Base-by-base conservation (phyloP, 2,888 invertebrate genomes). In the Ischnus inquisitorius region DNA sequence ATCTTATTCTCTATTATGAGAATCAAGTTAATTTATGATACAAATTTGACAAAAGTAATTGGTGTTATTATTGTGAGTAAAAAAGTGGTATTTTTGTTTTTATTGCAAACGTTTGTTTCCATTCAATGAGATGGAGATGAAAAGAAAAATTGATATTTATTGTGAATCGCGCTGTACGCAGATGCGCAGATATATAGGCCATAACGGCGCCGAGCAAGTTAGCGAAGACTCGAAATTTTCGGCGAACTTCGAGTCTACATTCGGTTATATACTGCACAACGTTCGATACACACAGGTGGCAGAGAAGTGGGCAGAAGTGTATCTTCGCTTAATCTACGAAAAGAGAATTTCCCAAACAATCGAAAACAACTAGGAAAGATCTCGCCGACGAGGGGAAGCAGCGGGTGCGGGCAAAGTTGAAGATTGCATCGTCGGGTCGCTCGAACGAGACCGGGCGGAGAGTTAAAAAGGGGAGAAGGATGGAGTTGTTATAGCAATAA, bases 331-430 rank as follows among this genome's bases (percentile, higher is more conserved):
- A 69, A 79, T 75, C 75, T 79, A 79, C 68, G 65, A 76, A 79
- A 79, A 71, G 79, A 79, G 79, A 79, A 83, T 79, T 83, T 34
- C 34, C 4, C 65, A 83, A 83, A 83, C 75, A 79, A 79, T 83
- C 83, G 69, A 68, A 12, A 67, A 34, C 48, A 43, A 78, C 67
- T 82, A 19, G 41, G 41, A 77, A 82, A 82, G 60, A 71, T 43
- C 25, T 14, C 5, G 64, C 16, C 39, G 39, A 65, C 54, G 39
- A 14, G 3, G 48, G 69, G 54, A 19, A 19, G 34, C 22, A 22
- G 5, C 34, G 12, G 19, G 6, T 25, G 69, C 4, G 4, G 4
- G 22, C 69, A 54, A 67, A 69, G 54, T 69, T 69, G 14, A 39
- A 54, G 54, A 69, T 69, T 54, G 39, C 25, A 16, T 69, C 54